Base-by-base conservation (phyloP, 2,888 invertebrate species). In the Cerastis rubricosa region DNA sequence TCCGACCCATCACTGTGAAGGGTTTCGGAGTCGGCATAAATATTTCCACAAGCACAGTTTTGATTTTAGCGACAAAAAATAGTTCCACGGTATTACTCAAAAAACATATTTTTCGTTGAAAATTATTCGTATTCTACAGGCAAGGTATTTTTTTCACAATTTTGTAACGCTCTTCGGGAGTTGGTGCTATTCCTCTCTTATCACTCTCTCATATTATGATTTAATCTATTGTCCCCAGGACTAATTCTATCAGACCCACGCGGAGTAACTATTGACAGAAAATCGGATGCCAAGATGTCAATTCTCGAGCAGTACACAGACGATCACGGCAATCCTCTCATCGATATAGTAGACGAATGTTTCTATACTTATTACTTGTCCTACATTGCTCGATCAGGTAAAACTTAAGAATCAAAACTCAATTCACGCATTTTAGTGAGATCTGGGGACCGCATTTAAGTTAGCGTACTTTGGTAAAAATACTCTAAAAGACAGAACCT, bases 271-370 rank as follows among this genome's bases (percentile, higher is more conserved):
- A 49, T 93, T 11, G 88, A 87, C 9, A 89, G 94, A 11, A 87
- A 88, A 63, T 75, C 87, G 4, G 94, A 94, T 49, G 81, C 87
- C 0, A 71, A 78, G 22, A 78, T 93, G 73, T 85, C 91, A 77
- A 89, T 90, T 0, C 59, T 89, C 0, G 81, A 85, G 47, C 83
- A 87, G 43, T 90, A 89, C 73, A 87, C 79, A 0, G 90, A 91
- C 51, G 65, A 83, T 0, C 11, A 85, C 6, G 91, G 91, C 5
- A 83, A 51, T 17, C 92, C 93, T 0, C 49, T 84, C 40, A 68
- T 93, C 47, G 88, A 91, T 74, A 83, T 92, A 8, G 81, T 94
- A 5, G 80, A 92, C 0, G 91, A 94, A 67, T 91, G 92, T 78
- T 89, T 91, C 51, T 70, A 82, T 4, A 84, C 74, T 25, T 91